phyloP scores from a whole-genome alignment of 2,113 vertebrate genomes.

The Dunckerocampus dactyliophorus region DNA sequence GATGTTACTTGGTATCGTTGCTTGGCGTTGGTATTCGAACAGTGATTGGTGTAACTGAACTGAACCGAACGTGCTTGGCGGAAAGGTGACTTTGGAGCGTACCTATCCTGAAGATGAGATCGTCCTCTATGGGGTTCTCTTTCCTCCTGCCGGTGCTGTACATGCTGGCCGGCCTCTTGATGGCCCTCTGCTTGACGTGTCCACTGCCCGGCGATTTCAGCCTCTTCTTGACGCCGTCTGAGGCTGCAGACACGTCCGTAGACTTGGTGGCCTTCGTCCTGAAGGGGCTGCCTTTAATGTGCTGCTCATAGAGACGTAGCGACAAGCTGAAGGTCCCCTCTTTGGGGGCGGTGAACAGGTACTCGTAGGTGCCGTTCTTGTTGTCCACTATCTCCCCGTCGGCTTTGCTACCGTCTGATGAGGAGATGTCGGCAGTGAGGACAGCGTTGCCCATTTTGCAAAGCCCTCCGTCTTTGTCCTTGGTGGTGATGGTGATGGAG shows the following conservation, averaged over 20 bases:
- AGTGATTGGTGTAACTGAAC: no score
- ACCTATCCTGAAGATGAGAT: constrained; percentile 94
- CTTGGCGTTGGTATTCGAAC: no score
- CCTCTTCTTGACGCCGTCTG: constrained; percentile 85
- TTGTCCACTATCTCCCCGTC: constrained; percentile 92
- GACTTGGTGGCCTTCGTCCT: constrained; percentile 87
- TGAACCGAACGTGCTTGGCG: no score
- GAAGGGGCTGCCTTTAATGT: constrained; percentile 93
- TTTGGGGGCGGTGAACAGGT: constrained; percentile 84
- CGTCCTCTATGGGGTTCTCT: constrained; percentile 94
- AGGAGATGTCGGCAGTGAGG: constrained; percentile 85
- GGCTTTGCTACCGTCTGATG: constrained; percentile 78
- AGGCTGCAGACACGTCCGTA: constrained; percentile 79
- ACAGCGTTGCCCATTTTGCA: constrained; percentile 93
- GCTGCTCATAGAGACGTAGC: constrained; percentile 87
- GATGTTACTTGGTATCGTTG: no score
- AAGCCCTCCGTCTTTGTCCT: constrained; percentile 91
- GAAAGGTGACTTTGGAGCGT: constrained; percentile 14
- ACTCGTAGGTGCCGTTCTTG: constrained; percentile 97
- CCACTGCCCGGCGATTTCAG: constrained; percentile 88
- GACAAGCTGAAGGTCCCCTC: constrained; percentile 88
- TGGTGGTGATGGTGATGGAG: constrained; percentile 89
- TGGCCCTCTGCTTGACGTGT: constrained; percentile 89
- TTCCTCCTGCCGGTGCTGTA: constrained; percentile 94
- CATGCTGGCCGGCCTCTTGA: constrained; percentile 92